Evolutionary conservation across 2,888 invertebrate species (phyloP).

Genomic region (Hybos culiciformis): DNA sequence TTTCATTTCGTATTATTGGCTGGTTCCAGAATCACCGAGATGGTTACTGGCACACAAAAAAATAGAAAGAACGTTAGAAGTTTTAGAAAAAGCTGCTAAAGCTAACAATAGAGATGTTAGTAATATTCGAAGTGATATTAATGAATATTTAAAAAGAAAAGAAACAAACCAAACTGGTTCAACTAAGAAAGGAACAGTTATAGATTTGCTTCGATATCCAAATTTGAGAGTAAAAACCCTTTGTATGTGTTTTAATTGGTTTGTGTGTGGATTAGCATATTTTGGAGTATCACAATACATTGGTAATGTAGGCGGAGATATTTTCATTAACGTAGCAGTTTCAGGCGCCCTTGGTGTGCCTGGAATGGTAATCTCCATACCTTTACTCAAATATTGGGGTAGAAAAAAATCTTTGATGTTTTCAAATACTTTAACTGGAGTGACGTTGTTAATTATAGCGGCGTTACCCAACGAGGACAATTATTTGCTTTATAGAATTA

Average conservation of each 20-base stretch:
- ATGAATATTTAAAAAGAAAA: constrained; percentile 35
- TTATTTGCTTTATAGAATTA: constrained; percentile 38
- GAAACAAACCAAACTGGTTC: constrained; percentile 36
- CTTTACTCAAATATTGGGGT: constrained; percentile 50
- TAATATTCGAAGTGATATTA: constrained; percentile 33
- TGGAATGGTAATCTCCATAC: constrained; percentile 50
- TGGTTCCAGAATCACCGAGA: constrained; percentile 65
- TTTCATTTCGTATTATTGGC: constrained; percentile 48
- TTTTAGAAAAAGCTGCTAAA: constrained; percentile 51
- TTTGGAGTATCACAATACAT: constrained; percentile 82
- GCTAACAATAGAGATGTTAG: constrained; percentile 40
- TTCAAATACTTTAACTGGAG: constrained; percentile 45
- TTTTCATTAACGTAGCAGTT: constrained; percentile 73
- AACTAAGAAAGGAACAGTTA: constrained; percentile 40
- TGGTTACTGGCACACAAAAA: constrained; percentile 59
- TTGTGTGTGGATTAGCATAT: constrained; percentile 73
- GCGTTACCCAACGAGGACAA: constrained; percentile 31
- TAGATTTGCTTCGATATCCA: constrained; percentile 55
- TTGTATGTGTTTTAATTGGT: constrained; percentile 65
- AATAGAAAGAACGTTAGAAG: constrained; percentile 44
- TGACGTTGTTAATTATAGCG: constrained; percentile 49
- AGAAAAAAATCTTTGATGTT: constrained; percentile 50
- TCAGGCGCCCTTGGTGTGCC: constrained; percentile 58
- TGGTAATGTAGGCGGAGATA: constrained; percentile 63
- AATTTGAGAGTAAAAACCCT: constrained; percentile 56